Percentiles rank a stretch among this genome's conserved stretches.
phyloP scores from a whole-genome alignment of 2,113 vertebrate genomes.

The Erythrolamprus reginae region DNA sequence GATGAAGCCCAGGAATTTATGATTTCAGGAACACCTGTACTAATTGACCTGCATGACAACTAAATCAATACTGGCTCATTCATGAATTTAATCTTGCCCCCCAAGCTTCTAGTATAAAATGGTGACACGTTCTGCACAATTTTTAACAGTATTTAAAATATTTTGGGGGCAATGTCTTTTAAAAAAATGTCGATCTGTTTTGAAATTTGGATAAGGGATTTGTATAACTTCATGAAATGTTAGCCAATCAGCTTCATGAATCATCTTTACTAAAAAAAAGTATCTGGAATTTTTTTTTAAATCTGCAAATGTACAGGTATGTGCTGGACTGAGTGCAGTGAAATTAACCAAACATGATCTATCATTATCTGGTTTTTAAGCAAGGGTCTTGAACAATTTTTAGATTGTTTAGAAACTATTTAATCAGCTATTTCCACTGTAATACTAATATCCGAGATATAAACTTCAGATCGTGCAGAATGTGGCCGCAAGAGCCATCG shows the following conservation, averaged over 20 bases:
- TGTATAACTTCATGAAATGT: neutral
- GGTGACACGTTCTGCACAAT: neutral
- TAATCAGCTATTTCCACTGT: neutral
- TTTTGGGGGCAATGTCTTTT: too few species aligned
- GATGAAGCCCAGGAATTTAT: neutral
- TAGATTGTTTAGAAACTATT: neutral
- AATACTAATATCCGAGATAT: neutral
- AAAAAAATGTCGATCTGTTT: neutral
- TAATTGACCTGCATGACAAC: neutral
- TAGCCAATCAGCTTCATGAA: neutral
- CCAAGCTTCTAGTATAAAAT: neutral
- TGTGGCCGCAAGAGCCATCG: too few species aligned
- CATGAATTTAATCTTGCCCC: too few species aligned
- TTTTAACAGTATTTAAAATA: neutral
- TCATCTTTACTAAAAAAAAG: neutral
- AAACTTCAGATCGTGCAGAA: too few species aligned
- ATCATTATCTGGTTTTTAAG: neutral
- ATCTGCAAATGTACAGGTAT: neutral
- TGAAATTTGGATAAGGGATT: neutral
- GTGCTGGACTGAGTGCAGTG: neutral
- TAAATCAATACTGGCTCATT: neutral
- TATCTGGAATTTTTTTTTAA: neutral
- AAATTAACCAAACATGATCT: neutral
- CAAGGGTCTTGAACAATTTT: neutral
- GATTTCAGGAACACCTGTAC: neutral